A percentile compares a stretch with the other conserved stretches of the same genome.
Conservation (phyloP, 2,888 invertebrate genomes). For the Lordiphosa fenestrarum region DNA sequence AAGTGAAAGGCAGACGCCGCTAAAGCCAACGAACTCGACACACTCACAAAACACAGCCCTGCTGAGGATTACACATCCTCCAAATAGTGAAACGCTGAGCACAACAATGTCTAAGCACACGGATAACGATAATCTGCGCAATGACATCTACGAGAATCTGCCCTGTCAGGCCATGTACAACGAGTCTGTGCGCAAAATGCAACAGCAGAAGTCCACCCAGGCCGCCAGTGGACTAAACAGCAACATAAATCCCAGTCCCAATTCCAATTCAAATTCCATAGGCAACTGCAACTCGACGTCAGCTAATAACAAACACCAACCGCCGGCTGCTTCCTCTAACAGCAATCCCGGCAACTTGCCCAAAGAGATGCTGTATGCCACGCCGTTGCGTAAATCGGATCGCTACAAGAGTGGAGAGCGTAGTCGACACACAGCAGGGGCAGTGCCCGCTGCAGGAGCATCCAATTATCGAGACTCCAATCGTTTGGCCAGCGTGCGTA, state of each 20-base stretch:
- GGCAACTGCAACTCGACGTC: constrained; percentile 48
- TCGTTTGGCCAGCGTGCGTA: constrained; percentile 68
- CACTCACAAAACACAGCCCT: constrained; percentile 14
- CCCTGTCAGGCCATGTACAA: constrained; percentile 81
- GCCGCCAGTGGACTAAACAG: constrained; percentile 33
- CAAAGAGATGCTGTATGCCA: constrained; percentile 80
- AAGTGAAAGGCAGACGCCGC: constrained; percentile 32
- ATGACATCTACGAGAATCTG: constrained; percentile 80
- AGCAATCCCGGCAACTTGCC: constrained; percentile 59
- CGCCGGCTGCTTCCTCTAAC: not conserved
- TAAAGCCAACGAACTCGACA: constrained; percentile 34
- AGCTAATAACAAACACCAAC: constrained; percentile 40
- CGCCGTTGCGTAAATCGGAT: constrained; percentile 80
- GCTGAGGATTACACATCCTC: constrained; percentile 41
- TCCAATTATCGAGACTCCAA: constrained; percentile 78
- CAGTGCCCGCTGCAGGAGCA: constrained; percentile 14
- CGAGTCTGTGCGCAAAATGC: constrained; percentile 80
- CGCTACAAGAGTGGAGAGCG: constrained; percentile 79
- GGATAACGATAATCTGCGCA: constrained; percentile 80
- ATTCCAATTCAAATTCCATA: constrained; percentile 68
- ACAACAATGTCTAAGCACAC: constrained; percentile 79
- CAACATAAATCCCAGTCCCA: constrained; percentile 47
- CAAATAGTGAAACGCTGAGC: constrained; percentile 11
- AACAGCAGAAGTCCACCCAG: constrained; percentile 71
- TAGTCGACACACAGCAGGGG: constrained; percentile 54